Conservation (phyloP, 2,797 vertebrate genomes). For the Hoplostethus mediterraneus region DNA sequence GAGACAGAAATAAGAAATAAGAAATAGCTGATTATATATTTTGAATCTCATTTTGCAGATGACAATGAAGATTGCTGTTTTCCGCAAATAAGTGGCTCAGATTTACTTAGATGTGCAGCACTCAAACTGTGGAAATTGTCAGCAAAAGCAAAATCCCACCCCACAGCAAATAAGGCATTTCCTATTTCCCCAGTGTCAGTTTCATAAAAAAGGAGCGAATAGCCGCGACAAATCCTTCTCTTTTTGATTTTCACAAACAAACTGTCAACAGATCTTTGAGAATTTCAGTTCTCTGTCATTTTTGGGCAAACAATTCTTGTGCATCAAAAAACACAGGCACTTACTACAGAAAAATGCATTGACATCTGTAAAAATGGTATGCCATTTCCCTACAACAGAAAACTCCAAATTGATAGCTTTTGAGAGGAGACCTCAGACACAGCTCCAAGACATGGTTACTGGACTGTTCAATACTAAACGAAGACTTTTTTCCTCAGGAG, state of each 20-base stretch:
- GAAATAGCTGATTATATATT: constrained; percentile 45
- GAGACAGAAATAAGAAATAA: too few species aligned
- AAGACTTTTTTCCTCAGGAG: constrained; percentile 73
- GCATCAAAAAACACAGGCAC: constrained; percentile 44
- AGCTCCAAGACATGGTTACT: constrained; percentile 76
- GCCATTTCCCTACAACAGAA: constrained; percentile 39
- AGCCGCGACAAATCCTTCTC: constrained; percentile 56
- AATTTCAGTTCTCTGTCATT: constrained; percentile 68
- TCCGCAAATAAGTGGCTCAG: constrained; percentile 58
- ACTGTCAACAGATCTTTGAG: constrained; percentile 65
- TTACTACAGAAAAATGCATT: constrained; percentile 34
- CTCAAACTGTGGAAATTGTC: constrained; percentile 69
- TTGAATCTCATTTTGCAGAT: constrained; percentile 63
- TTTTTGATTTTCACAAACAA: constrained; percentile 47
- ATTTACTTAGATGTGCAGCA: constrained; percentile 54
- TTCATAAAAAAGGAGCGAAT: constrained; percentile 52
- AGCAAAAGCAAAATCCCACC: constrained; percentile 64
- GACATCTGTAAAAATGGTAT: constrained; percentile 52
- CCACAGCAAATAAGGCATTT: constrained; percentile 60
- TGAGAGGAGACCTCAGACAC: constrained; percentile 61
- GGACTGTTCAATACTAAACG: constrained; percentile 80
- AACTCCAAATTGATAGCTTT: constrained; percentile 55
- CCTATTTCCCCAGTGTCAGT: constrained; percentile 65
- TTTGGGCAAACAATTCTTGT: constrained; percentile 48
- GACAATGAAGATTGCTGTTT: constrained; percentile 59